Evolutionary conservation across 2,113 vertebrate genomes (phyloP).

Genomic region (Pelusios castaneus): DNA sequence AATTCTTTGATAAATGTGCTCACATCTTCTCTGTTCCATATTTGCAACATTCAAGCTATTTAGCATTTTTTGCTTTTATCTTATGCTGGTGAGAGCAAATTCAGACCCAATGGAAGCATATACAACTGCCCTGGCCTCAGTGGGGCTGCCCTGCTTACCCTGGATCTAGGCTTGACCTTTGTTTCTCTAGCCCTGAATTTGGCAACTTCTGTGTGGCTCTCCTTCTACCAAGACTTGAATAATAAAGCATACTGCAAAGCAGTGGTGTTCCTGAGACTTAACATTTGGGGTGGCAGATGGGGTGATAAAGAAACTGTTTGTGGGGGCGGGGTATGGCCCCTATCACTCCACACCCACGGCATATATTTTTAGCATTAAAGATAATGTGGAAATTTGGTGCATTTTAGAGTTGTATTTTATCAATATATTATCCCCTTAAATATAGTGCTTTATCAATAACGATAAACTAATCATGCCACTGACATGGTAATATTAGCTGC

Average conservation of each 20-base stretch:
- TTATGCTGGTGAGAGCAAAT: slow-evolving; percentile 50
- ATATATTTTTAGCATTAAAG: slow-evolving; percentile 81
- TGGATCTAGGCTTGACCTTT: slow-evolving; percentile 66
- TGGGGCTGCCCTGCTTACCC: slow-evolving; percentile 57
- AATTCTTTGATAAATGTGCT: slow-evolving; percentile 77
- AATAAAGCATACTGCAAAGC: slow-evolving; percentile 83
- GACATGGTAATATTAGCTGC: slow-evolving; percentile 51
- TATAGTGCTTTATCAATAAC: slow-evolving; percentile 56
- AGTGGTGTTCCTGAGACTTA: slow-evolving; percentile 81
- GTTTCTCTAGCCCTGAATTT: slow-evolving; percentile 75
- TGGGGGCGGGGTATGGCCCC: slow-evolving; percentile 79
- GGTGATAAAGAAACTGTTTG: slow-evolving; percentile 81
- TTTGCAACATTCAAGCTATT: slow-evolving; percentile 65
- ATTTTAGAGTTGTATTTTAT: slow-evolving; percentile 69
- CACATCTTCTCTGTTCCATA: slow-evolving; percentile 75
- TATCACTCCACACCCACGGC: slow-evolving; percentile 72
- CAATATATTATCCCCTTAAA: slow-evolving; percentile 72
- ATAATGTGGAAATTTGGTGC: slow-evolving; percentile 74
- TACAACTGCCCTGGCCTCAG: slow-evolving; percentile 67
- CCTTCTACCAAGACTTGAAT: slow-evolving; percentile 79
- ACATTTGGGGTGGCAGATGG: slow-evolving; percentile 86
- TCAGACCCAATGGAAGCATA: slow-evolving; percentile 47
- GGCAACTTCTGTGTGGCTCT: slow-evolving; percentile 81
- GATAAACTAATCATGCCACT: not conserved
- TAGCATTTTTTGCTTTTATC: slow-evolving; percentile 71